Evolutionary conservation across 2,113 vertebrate genomes (phyloP), one percentile per base, ranked within the genome.

Genomic region (Halichoeres trimaculatus): DNA sequence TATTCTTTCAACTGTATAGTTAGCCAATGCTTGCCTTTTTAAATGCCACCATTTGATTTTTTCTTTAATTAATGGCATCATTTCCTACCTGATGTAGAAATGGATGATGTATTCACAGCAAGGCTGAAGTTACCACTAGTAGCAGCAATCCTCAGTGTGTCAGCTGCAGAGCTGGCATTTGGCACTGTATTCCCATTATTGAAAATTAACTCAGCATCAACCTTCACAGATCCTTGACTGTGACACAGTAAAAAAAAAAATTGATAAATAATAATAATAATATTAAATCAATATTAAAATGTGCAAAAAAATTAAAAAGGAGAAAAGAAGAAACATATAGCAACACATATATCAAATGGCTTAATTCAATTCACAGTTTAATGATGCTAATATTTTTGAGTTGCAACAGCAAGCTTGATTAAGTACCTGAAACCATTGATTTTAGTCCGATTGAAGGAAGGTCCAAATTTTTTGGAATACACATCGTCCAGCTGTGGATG

Each of bases 141-240:
- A 11, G 13, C 35, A 59, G 62, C 72, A 19, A 36, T 13, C 62
- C 14, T 14, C 43, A 75, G 34, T 6, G 54, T 75, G 2, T 65
- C 35, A 10, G 62, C 22, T 3, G 23, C 54, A 23, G 62, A 59
- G n/a, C 45, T 58, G 8, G 35, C 35, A 41, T 62, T 36, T 20
- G 40, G 50, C n/a, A 73, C 3, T 24, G 43, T n/a, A 2, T 17
- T 22, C 10, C 8, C 45, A 24, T 36, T 19, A 16, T 73, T 63
- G 51, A 73, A 73, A 23, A 47, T 45, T 14, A 73, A 10, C 14
- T 53, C 59, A 23, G 24, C 50, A 41, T 72, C 58, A 17, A 43
- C 50, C 26, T 38, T 40, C 24, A 76, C 11, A 0, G 74, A 76
- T 26, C 74, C 64, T 55, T 36, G 36, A n/a, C 74, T 76, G 64